These are phyloP conservation scores for Pogonomyrmex californicus DNA, from an alignment of 1,140 invertebrate genomes.

Conservation along the genomic window DNA sequence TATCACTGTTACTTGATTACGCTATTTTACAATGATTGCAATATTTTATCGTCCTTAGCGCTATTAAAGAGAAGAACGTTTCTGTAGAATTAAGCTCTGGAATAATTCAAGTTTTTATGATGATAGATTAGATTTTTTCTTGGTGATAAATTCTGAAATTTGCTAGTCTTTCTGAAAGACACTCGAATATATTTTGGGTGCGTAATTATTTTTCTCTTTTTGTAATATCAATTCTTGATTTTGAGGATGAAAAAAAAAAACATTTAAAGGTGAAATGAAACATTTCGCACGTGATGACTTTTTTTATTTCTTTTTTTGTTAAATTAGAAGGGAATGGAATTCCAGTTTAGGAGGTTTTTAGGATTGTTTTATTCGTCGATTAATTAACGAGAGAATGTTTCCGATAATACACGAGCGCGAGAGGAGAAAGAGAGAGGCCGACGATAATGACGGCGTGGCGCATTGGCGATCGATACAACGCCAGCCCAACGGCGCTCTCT, in stretches of 20 bases:
- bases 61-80: neutral
- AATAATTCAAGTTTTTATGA: conserved; percentile 64
- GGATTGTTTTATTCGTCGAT: conserved; percentile 17
- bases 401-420: conserved; percentile 3
- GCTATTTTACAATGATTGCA: neutral
- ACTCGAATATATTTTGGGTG: conserved; percentile 36
- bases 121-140: conserved; percentile 50
- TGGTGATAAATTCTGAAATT: conserved; percentile 58
- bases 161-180: conserved; percentile 16
- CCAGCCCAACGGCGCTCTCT: conserved; percentile 40
- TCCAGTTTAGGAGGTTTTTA: neutral
- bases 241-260: neutral
- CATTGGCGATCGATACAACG: conserved; percentile 44
- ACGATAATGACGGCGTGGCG: conserved; percentile 29
- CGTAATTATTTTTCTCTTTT: conserved; percentile 26
- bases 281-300: neutral
- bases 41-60: neutral
- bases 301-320: neutral
- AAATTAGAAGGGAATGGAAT: neutral
- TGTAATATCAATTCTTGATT: neutral
- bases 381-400: conserved; percentile 17
- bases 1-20: conserved; percentile 13
- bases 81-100: neutral
- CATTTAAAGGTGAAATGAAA: neutral
- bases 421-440: neutral